phyloP scores from a whole-genome alignment of 2,888 invertebrate species.

The Ochropleura leucogaster region DNA sequence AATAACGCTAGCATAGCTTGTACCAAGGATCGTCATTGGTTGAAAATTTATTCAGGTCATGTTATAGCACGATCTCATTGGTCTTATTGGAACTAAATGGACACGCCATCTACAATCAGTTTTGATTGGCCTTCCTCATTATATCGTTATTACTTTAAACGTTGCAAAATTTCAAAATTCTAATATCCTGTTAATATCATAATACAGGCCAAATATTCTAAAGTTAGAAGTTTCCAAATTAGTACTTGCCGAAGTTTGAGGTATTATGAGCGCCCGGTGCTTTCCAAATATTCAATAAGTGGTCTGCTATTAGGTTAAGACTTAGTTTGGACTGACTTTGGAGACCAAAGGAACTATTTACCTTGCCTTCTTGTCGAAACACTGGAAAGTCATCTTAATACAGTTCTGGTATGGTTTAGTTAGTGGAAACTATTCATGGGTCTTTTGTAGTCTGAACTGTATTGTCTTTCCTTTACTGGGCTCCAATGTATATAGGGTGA shows the following conservation, averaged over 20 bases:
- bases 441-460: neutral
- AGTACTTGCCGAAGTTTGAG: slow-evolving; percentile 41
- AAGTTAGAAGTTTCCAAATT: slow-evolving; percentile 48
- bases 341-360: slow-evolving; percentile 35
- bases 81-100: too few relatives aligned
- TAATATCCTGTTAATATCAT: slow-evolving; percentile 5
- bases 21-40: too few relatives aligned
- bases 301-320: slow-evolving; percentile 11
- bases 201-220: slow-evolving; percentile 29
- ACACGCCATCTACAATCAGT: too few relatives aligned
- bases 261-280: slow-evolving; percentile 18
- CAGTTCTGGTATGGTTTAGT: slow-evolving; percentile 1
- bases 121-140: neutral
- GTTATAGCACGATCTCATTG: too few relatives aligned
- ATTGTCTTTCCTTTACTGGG: neutral
- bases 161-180: neutral
- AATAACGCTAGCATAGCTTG: too few relatives aligned
- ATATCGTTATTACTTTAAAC: slow-evolving; percentile 13
- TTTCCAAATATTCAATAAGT: slow-evolving; percentile 52
- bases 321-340: slow-evolving; percentile 29
- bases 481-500: neutral
- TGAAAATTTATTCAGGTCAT: too few relatives aligned
- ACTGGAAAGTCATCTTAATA: neutral
- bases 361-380: slow-evolving; percentile 2
- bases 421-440: neutral